Percentiles rank a stretch among this genome's conserved stretches.
Conservation (phyloP, 2,113 vertebrate species). For the Epinephelus moara region DNA sequence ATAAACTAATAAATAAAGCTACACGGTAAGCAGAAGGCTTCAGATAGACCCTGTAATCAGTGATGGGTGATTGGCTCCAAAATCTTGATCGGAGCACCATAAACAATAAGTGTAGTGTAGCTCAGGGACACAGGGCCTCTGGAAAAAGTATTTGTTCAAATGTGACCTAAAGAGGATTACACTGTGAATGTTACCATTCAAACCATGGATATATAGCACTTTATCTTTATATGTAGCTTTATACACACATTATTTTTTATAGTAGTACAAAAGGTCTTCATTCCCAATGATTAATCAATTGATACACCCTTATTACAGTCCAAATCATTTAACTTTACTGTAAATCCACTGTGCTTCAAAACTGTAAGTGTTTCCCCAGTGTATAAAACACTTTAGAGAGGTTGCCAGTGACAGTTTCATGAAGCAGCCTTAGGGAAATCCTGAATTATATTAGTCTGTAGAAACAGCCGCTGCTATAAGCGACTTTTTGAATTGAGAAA, state of each 20-base stretch:
- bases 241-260: neutral
- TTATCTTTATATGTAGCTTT: neutral
- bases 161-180: neutral
- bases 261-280: neutral
- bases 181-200: neutral
- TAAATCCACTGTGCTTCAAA: neutral
- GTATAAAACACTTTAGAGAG: neutral
- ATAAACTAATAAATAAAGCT: no score
- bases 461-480: slow-evolving; percentile 20
- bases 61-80: no score
- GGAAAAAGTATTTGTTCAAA: neutral
- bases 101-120: neutral
- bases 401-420: slow-evolving; percentile 11
- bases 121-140: neutral
- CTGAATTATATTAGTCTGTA: neutral
- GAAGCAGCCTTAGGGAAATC: neutral
- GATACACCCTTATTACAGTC: neutral
- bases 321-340: neutral
- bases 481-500: slow-evolving; percentile 40
- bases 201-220: neutral
- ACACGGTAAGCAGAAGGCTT: no score
- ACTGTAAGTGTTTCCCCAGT: neutral
- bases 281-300: neutral
- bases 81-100: no score
- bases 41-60: no score